phyloP scores from a whole-genome alignment of 2,797 vertebrate species.

The Synaphobranchus kaupii region DNA sequence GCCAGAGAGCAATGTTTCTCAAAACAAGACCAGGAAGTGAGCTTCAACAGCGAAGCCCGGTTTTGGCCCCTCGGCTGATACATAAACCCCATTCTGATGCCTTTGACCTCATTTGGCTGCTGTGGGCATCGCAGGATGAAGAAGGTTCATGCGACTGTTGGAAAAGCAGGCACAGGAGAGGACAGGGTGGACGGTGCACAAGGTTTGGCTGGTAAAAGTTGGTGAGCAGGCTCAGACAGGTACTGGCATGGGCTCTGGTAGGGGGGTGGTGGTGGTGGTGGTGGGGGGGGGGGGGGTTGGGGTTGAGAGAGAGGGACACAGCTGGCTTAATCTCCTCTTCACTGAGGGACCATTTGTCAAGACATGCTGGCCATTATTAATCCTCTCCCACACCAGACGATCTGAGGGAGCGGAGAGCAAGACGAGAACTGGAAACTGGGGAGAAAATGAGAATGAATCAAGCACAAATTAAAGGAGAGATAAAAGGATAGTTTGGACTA shows the following conservation, averaged over 20 bases:
- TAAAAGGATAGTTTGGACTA: neutral
- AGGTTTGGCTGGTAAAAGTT: neutral
- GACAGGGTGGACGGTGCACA: neutral
- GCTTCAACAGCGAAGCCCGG: no score
- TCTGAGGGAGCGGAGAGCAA: constrained; percentile 35
- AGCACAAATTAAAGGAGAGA: neutral
- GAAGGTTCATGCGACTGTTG: no score
- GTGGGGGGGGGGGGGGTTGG: neutral
- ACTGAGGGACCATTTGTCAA: constrained; percentile 56
- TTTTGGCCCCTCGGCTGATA: no score
- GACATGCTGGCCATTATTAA: constrained; percentile 51
- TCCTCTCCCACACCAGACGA: constrained; percentile 41
- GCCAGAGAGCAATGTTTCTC: no score
- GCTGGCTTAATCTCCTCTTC: constrained; percentile 54
- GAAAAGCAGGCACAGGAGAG: neutral
- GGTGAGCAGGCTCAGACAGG: constrained; percentile 7
- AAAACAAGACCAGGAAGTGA: no score
- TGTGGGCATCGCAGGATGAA: neutral
- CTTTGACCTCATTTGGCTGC: no score
- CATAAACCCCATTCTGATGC: no score
- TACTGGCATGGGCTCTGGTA: neutral
- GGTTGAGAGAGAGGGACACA: constrained; percentile 49
- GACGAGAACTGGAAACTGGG: neutral
- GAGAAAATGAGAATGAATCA: constrained; percentile 38
- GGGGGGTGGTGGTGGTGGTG: neutral